These are phyloP conservation scores for Megaceryle alcyon DNA, from an alignment of 2,797 vertebrate species.

Conservation along the genomic window DNA sequence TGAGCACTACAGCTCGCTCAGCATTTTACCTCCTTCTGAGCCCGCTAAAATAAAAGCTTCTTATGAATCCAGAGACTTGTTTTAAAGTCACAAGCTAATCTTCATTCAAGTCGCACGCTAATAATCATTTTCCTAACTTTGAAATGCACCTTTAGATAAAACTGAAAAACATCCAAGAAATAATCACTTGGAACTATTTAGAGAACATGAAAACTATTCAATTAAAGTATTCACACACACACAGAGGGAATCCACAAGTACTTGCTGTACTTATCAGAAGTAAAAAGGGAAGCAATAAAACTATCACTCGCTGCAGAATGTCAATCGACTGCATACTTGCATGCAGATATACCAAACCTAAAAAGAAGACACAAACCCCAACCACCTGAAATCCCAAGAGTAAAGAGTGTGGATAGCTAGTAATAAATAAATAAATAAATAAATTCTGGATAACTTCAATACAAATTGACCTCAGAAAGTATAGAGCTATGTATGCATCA, in stretches of 20 bases:
- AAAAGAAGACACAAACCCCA: background rate
- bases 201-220: background rate
- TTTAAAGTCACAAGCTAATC: background rate
- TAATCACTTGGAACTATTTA: background rate
- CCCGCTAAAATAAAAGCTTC: background rate
- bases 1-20: background rate
- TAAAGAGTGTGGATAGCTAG: background rate
- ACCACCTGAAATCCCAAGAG: background rate
- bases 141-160: conserved; percentile 2
- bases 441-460: background rate
- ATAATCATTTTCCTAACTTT: background rate
- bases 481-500: background rate
- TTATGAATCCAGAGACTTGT: background rate
- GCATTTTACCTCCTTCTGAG: background rate
- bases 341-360: background rate
- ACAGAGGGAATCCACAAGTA: background rate
- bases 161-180: background rate
- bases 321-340: background rate
- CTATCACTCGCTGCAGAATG: background rate
- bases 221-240: background rate
- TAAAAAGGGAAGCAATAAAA: background rate
- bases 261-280: background rate
- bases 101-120: background rate
- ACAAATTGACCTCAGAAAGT: background rate
- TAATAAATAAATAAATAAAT: background rate